These are phyloP conservation scores for Agrilus mali DNA, from an alignment of 2,888 invertebrate genomes.

Conservation along the genomic window DNA sequence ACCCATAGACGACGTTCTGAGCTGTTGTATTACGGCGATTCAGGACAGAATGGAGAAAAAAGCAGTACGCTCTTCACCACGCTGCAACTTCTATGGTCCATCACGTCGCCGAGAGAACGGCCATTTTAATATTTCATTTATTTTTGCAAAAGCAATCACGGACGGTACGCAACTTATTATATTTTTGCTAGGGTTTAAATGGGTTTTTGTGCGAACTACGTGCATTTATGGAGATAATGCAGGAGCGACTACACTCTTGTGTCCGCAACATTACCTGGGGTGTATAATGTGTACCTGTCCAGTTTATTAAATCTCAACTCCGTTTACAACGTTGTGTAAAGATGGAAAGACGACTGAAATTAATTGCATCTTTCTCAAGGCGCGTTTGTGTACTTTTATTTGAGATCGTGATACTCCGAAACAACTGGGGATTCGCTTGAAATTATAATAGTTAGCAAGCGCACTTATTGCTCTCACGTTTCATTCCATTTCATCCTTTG, in stretches of 20 bases:
- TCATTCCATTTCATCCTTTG: not conserved
- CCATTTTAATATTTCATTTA: slow-evolving; percentile 23
- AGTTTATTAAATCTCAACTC: slow-evolving; percentile 14
- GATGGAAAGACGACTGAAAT: slow-evolving; percentile 10
- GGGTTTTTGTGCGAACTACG: slow-evolving; percentile 14
- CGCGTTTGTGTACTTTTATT: slow-evolving; percentile 9
- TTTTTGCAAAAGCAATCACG: slow-evolving; percentile 23
- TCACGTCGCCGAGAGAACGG: slow-evolving; percentile 3
- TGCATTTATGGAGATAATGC: slow-evolving; percentile 12
- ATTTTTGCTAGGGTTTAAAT: slow-evolving; percentile 17
- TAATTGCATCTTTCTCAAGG: slow-evolving; percentile 11
- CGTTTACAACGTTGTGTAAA: slow-evolving; percentile 8
- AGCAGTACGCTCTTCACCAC: slow-evolving; percentile 3
- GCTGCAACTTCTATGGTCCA: slow-evolving; percentile 2
- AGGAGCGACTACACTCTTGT: slow-evolving; percentile 14
- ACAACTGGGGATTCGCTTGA: not conserved
- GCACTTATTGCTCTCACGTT: not conserved
- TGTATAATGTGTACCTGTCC: slow-evolving; percentile 16
- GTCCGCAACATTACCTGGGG: slow-evolving; percentile 15
- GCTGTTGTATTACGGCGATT: slow-evolving; percentile 6
- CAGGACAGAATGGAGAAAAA: not conserved
- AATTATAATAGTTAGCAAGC: not conserved
- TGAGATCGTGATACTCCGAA: slow-evolving; percentile 8
- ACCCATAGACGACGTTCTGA: slow-evolving; percentile 16
- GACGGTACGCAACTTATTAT: slow-evolving; percentile 19